These are phyloP conservation scores for Loriculus beryllinus DNA, from an alignment of 2,797 vertebrate species.

Conservation along the genomic window DNA sequence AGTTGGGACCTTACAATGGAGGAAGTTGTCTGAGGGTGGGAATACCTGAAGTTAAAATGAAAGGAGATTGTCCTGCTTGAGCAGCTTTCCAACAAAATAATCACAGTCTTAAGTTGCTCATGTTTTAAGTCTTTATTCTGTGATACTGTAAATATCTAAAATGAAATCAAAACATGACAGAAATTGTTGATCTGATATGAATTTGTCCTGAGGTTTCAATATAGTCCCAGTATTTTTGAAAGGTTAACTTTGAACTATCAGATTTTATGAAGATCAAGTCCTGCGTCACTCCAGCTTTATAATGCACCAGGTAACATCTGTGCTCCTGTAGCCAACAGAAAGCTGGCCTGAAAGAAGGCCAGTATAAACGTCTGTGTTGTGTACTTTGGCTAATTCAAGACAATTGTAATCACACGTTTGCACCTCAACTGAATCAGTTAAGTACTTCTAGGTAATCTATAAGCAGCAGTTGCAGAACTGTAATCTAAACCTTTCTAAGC, in stretches of 20 bases:
- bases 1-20: background rate
- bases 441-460: background rate
- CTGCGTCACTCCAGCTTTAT: background rate
- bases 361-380: background rate
- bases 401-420: background rate
- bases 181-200: background rate
- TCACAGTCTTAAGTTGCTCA: background rate
- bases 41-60: background rate
- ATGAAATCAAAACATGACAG: background rate
- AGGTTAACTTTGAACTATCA: background rate
- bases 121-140: background rate
- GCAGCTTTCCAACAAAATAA: background rate
- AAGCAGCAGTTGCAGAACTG: background rate
- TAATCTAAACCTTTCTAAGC: background rate
- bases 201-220: background rate
- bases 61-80: background rate
- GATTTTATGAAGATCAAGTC: background rate
- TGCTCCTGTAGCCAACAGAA: background rate
- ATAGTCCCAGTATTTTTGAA: background rate
- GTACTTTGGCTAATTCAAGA: conserved; percentile 12
- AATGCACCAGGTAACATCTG: background rate
- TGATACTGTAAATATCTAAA: background rate
- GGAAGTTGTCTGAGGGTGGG: background rate
- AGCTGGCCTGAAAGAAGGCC: background rate
- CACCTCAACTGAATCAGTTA: background rate